phyloP scores from a whole-genome alignment of 2,113 vertebrate genomes.

The Leptocoma aspasia region DNA sequence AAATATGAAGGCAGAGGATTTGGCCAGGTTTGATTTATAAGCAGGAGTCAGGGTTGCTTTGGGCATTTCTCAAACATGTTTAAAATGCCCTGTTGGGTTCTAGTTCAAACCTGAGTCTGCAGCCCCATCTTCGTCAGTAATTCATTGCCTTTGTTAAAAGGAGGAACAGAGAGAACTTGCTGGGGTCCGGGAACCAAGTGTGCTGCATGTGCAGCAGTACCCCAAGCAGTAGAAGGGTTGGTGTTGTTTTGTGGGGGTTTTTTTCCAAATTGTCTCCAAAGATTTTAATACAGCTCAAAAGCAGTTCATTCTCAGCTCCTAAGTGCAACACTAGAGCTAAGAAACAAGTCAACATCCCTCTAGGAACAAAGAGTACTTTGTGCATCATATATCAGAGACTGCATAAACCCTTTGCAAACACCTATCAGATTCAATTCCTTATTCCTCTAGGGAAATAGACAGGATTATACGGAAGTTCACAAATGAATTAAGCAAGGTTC shows the following conservation, averaged over 20 bases:
- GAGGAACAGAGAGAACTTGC: not conserved
- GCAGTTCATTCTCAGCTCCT: not conserved
- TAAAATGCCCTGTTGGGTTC: not conserved
- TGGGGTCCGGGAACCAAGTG: not conserved
- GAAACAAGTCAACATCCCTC: not conserved
- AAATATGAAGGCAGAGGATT: not conserved
- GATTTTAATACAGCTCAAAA: not conserved
- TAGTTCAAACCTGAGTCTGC: not conserved
- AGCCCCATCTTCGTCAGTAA: not conserved
- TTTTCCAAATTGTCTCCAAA: not conserved
- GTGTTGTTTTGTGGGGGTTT: not conserved
- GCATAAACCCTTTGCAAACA: not conserved
- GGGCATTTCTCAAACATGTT: not conserved
- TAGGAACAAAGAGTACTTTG: not conserved
- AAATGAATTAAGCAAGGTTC: not conserved
- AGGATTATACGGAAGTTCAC: not conserved
- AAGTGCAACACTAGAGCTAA: not conserved
- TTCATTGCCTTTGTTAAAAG: not conserved
- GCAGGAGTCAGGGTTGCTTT: not conserved
- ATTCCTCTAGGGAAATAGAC: not conserved
- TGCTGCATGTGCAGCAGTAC: not conserved
- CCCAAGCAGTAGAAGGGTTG: not conserved
- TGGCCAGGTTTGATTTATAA: not conserved
- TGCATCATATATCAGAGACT: not conserved
- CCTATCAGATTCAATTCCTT: not conserved